Evolutionary conservation across 2,797 vertebrate genomes (phyloP).

Genomic region (Parauchenoglanis punctatus): DNA sequence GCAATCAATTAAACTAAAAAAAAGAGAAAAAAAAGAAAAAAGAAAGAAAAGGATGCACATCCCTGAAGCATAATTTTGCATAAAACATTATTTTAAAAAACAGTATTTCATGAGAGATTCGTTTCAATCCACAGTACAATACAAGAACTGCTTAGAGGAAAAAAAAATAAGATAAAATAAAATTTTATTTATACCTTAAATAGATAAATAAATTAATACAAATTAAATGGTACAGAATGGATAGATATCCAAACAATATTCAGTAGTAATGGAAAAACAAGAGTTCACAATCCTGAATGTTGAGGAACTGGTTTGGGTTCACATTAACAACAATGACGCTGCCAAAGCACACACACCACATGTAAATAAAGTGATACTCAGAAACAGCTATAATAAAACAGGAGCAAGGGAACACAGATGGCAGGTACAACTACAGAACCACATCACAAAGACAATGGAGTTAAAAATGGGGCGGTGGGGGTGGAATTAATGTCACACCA

Average conservation of each 20-base stretch:
- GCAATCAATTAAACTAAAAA: neutral
- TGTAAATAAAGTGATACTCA: constrained; percentile 12
- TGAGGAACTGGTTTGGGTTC: neutral
- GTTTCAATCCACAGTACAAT: neutral
- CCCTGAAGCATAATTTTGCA: neutral
- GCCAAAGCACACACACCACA: constrained; percentile 16
- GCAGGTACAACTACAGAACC: neutral
- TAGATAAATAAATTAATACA: constrained; percentile 31
- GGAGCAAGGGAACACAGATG: neutral
- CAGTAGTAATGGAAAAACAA: constrained; percentile 24
- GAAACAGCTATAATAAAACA: neutral
- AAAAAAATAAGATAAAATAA: constrained; percentile 29
- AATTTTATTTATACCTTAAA: constrained; percentile 42
- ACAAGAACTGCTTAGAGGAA: constrained; percentile 1
- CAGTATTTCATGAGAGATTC: neutral
- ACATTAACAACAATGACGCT: constrained; percentile 17
- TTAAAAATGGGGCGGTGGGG: neutral
- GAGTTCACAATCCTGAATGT: neutral
- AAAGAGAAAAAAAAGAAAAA: neutral
- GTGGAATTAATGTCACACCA: constrained; percentile 10
- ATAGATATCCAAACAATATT: neutral
- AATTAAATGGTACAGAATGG: constrained; percentile 7
- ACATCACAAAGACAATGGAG: neutral
- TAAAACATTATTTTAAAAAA: neutral
- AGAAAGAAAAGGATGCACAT: neutral